Evolutionary conservation across 1,140 invertebrate species (phyloP).

Genomic region (Penaeus japonicus): DNA sequence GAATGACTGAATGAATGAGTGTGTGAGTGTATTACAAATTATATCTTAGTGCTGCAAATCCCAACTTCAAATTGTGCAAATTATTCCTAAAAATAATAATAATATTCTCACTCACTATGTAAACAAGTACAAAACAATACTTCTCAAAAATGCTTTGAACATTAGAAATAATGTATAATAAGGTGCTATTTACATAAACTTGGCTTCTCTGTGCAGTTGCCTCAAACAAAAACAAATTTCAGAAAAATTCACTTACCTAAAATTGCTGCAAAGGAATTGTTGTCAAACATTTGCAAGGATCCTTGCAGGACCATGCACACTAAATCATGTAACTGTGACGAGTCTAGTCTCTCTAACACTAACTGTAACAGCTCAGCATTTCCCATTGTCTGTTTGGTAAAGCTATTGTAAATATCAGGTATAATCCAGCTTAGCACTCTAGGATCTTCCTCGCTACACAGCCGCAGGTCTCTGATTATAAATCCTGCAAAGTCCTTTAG

Average conservation of each 20-base stretch:
- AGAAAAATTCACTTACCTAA: conserved; percentile 65
- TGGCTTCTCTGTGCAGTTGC: neutral
- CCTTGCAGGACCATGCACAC: conserved; percentile 91
- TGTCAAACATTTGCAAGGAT: conserved; percentile 70
- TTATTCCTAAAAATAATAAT: too few species aligned
- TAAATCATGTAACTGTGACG: conserved; percentile 85
- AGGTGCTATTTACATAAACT: neutral
- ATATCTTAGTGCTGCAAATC: too few species aligned
- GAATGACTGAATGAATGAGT: neutral
- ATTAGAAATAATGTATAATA: neutral
- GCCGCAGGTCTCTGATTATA: conserved; percentile 78
- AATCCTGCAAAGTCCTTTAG: conserved; percentile 78
- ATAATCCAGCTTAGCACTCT: conserved; percentile 87
- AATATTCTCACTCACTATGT: too few species aligned
- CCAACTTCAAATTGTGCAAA: too few species aligned
- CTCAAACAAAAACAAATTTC: neutral
- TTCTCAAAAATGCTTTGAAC: too few species aligned
- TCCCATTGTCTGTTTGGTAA: conserved; percentile 84
- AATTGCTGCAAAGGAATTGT: conserved; percentile 66
- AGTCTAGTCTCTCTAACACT: conserved; percentile 88
- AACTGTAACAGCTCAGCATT: conserved; percentile 82
- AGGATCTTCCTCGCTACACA: conserved; percentile 87
- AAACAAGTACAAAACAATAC: too few species aligned
- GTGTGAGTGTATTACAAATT: too few species aligned
- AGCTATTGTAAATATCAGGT: conserved; percentile 90